Evolutionary conservation across 2,888 invertebrate species (phyloP), one percentile per base, ranked within the genome.

Genomic region (Esperia sulphurella): DNA sequence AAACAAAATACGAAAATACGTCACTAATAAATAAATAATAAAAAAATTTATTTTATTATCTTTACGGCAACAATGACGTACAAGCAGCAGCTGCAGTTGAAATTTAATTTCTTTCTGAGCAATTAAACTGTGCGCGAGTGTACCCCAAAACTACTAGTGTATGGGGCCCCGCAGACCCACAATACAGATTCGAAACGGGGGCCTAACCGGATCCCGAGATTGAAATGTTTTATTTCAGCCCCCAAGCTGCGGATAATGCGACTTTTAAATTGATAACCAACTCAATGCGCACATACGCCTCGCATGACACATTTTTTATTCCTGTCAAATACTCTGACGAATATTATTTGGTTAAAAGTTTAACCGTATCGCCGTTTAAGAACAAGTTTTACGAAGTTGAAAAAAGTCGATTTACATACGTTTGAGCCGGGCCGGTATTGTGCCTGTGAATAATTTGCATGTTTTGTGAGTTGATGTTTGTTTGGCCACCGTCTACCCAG

Each of bases 261-360:
- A 83, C 87, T 86, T 86, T 79, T 84, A 84, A 87, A 88, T 87
- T 88, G 88, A 88, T 87, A 88, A 89, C 85, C 79, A 74, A 75
- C 73, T 71, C 69, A 65, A 77, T 80, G 79, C 77, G 76, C 39
- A 14, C 14, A 39, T 35, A n/a, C 35, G 71, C 65, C 66, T 75
- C 75, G 63, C 63, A 75, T 81, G 78, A 81, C 76, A 80, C 77
- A 83, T 76, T 69, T 64, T 67, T 68, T 63, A 55, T 53, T 52
- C 42, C 57, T 58, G 62, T 55, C 58, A 65, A 69, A 68, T 61
- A 67, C 61, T 68, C 61, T 71, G 64, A 69, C 65, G 57, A 74
- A 81, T 76, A 80, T 68, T 78, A 77, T 85, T 83, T 84, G 86
- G 85, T 88, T 83, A 81, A 71, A 81, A 75, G 67, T 84, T 79